A percentile compares a stretch with the other conserved stretches of the same genome.
Conservation (phyloP, 2,797 vertebrate species). For the Glossophaga mutica region DNA sequence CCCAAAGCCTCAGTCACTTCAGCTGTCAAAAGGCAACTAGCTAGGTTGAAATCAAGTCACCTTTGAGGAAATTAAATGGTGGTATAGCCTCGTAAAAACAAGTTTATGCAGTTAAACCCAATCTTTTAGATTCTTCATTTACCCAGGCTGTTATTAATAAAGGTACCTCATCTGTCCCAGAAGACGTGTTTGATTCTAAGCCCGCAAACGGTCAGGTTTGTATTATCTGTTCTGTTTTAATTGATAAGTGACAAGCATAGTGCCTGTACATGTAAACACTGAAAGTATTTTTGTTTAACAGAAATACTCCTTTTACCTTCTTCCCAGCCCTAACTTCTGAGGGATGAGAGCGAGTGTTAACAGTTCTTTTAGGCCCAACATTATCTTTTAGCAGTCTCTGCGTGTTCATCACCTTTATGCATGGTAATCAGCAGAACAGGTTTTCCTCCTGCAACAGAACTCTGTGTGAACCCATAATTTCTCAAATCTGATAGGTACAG, state of each 20-base stretch:
- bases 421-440: conserved; percentile 25
- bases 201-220: background rate
- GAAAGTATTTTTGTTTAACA: background rate
- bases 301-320: background rate
- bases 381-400: conserved; percentile 29
- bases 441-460: conserved; percentile 24
- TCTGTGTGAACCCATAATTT: conserved; percentile 57
- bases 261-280: background rate
- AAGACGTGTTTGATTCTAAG: background rate
- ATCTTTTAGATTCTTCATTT: background rate
- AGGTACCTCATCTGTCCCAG: background rate
- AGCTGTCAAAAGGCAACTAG: background rate
- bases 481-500: conserved; percentile 61
- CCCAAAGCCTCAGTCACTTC: background rate
- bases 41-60: background rate
- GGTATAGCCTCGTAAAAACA: background rate
- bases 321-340: background rate
- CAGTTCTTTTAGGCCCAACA: background rate
- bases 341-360: background rate
- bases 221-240: background rate
- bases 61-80: background rate
- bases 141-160: background rate
- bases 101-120: background rate
- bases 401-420: conserved; percentile 33
- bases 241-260: background rate